Percentiles rank a stretch among this genome's conserved stretches.
Evolutionary conservation across 2,888 invertebrate genomes (phyloP).

Genomic region (Macrophya alboannulata): DNA sequence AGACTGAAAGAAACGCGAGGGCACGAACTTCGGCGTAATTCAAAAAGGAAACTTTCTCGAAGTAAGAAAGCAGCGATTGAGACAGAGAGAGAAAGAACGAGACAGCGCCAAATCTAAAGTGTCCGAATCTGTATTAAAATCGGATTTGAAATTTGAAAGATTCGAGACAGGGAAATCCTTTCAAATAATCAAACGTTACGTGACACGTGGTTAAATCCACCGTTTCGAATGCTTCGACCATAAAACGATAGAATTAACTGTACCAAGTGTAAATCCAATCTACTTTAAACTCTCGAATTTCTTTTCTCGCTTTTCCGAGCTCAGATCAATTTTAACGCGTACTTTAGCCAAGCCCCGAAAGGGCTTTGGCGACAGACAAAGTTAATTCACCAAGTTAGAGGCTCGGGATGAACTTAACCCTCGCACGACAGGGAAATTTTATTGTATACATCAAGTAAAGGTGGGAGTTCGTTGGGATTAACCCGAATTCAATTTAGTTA

Average conservation of each 20-base stretch:
- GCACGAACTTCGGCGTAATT: neutral
- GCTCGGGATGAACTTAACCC: constrained; percentile 18
- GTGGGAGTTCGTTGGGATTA: constrained; percentile 33
- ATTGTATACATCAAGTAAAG: constrained; percentile 25
- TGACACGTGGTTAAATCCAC: neutral
- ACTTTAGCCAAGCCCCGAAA: constrained; percentile 29
- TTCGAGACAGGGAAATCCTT: constrained; percentile 5
- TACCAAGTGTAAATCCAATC: constrained; percentile 35
- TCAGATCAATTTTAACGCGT: constrained; percentile 34
- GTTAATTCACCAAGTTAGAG: constrained; percentile 53
- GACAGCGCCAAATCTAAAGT: neutral
- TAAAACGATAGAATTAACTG: constrained; percentile 30
- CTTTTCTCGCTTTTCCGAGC: neutral
- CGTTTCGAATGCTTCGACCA: neutral
- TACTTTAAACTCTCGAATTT: constrained; percentile 24
- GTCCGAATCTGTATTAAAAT: neutral
- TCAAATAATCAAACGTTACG: neutral
- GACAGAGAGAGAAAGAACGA: neutral
- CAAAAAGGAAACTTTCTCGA: constrained; percentile 18
- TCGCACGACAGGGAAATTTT: constrained; percentile 1
- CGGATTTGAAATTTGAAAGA: neutral
- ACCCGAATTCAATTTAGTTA: constrained; percentile 39
- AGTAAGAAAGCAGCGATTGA: neutral
- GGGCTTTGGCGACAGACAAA: constrained; percentile 41
- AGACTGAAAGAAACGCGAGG: neutral